These are phyloP conservation scores for Sceloporus tristichus DNA, from an alignment of 2,113 vertebrate species.

Conservation along the genomic window DNA sequence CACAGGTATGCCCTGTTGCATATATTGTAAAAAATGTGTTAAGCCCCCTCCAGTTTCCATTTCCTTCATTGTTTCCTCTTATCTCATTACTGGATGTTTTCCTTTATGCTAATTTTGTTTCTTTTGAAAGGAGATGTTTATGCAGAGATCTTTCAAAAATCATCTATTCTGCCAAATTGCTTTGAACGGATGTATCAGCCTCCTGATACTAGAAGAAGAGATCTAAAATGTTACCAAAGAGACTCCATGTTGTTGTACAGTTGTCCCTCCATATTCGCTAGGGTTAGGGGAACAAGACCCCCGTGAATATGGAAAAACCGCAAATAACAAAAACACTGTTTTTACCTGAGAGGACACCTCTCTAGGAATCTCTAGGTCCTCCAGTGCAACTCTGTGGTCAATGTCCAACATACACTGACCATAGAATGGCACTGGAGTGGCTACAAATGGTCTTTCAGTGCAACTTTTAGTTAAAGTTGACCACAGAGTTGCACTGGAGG, in stretches of 20 bases:
- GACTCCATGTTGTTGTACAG: neutral
- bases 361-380: no score
- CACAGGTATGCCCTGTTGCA: slow-evolving; percentile 55
- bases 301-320: no score
- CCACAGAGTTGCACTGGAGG: no score
- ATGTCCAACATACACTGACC: no score
- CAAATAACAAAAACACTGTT: no score
- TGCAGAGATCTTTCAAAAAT: neutral
- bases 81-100: slow-evolving; percentile 31
- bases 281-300: no score
- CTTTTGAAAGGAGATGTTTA: neutral
- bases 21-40: slow-evolving; percentile 48
- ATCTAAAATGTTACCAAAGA: neutral
- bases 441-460: no score
- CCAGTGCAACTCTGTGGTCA: no score
- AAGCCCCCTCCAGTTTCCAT: slow-evolving; percentile 52
- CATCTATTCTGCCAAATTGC: neutral
- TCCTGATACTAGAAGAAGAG: neutral
- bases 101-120: slow-evolving; percentile 37
- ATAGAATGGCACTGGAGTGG: no score
- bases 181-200: neutral
- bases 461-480: no score
- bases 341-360: no score
- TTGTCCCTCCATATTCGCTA: no score
- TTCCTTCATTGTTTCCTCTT: slow-evolving; percentile 51